Evolutionary conservation across 53 echinoderm and acorn worm species (phyloP), one percentile per base, ranked within the genome.

Genomic region (Luidia sarsii): DNA sequence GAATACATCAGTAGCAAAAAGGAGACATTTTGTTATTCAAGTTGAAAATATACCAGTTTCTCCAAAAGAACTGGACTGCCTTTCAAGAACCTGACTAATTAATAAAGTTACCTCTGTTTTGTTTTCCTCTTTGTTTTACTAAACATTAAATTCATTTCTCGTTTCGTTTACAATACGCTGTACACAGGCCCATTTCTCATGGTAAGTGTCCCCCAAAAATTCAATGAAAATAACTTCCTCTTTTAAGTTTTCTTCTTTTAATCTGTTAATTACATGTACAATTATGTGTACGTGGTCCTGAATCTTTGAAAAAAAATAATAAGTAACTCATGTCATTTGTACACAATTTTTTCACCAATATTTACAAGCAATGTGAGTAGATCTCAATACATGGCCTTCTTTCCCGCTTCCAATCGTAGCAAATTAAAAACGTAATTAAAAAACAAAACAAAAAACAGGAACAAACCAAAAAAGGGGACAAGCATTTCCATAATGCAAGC

Each of bases 1-100:
- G 75, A 75, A 75, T 75, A 75, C 61, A 75, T 45, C 75, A 75
- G 75, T 75, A 75, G 75, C 75, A 75, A 75, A 75, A 75, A 60
- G 29, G 43, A 39, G 23, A 39, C 29, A 30, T 43, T 39, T 74
- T 74, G 25, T 38, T 25, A 55, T 32, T 75, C 45, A 27, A 65
- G 75, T 57, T 75, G 75, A 75, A 75, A 75, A 75, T 75, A 75
- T 75, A 75, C 43, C 48, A 48, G 75, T 61, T 61, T 60, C 48
- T 48, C 75, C n/a, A 43, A 61, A 75, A 61, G 60, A 59, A 75
- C 59, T 75, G 60, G 59, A 60, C 23, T 61, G 59, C 61, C 43
- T 75, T 6, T 39, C 43, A 67, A 28, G 45, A 60, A 75, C 75
- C 75, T 75, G 75, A 61, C 75, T 59, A 75, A 75, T 75, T 50